Percentiles rank a stretch among this genome's conserved stretches.
These are phyloP conservation scores for Heliothis subflexa DNA, from an alignment of 1,140 invertebrate genomes.

Conservation along the genomic window DNA sequence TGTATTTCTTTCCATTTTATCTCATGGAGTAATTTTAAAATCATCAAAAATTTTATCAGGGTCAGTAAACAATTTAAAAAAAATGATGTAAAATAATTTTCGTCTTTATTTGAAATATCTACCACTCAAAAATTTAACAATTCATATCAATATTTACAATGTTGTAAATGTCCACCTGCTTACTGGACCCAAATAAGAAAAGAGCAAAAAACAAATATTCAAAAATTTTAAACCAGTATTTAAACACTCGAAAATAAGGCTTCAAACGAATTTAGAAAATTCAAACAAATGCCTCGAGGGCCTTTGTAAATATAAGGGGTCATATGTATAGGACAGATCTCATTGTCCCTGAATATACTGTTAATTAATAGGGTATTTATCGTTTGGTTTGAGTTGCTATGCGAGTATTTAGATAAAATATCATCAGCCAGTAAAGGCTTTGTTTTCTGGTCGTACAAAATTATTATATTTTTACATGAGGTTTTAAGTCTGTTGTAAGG, in stretches of 20 bases:
- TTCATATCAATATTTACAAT: conserved; percentile 10
- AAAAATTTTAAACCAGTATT: conserved; percentile 31
- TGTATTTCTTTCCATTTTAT: no score
- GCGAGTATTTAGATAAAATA: not conserved
- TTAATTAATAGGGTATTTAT: not conserved
- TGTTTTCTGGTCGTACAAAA: no score
- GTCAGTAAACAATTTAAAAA: no score
- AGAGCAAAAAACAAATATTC: conserved; percentile 20
- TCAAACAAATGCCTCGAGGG: conserved; percentile 21
- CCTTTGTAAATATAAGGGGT: conserved; percentile 19
- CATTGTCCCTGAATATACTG: not conserved
- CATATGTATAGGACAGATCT: conserved; percentile 21
- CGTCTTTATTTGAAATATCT: no score
- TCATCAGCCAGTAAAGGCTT: no score
- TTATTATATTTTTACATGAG: no score
- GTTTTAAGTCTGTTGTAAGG: no score
- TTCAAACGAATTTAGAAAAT: conserved; percentile 34
- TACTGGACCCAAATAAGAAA: conserved; percentile 9
- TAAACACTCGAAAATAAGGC: conserved; percentile 26
- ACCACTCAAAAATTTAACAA: not conserved
- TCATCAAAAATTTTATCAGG: no score
- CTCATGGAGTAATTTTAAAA: no score
- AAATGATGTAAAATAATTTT: no score
- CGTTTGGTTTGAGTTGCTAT: not conserved
- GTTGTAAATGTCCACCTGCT: not conserved